Percentiles rank a stretch among this genome's conserved stretches.
Conservation (phyloP, 2,888 invertebrate species). For the Drosophila ezoana region DNA sequence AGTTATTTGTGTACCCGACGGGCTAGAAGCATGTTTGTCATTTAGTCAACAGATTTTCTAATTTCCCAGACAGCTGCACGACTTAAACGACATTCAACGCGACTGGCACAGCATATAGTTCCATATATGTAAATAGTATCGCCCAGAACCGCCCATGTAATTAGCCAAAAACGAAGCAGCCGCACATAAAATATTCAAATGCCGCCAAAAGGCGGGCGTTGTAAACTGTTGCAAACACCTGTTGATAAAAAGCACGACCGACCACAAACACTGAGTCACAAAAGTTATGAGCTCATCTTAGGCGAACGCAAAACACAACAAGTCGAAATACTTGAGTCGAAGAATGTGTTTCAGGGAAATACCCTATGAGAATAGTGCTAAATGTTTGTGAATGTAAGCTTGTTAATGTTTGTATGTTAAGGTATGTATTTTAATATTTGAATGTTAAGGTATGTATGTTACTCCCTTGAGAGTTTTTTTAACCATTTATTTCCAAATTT, state of each 20-base stretch:
- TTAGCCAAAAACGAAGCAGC: constrained; percentile 26
- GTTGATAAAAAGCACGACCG: constrained; percentile 22
- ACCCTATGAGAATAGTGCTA: background rate
- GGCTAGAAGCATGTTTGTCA: background rate
- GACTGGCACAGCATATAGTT: constrained; percentile 4
- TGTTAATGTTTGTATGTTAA: too few species aligned
- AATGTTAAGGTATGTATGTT: too few species aligned
- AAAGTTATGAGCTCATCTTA: constrained; percentile 49
- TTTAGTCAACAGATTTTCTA: background rate
- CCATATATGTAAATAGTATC: constrained; percentile 2
- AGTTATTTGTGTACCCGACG: background rate
- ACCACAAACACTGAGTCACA: constrained; percentile 36
- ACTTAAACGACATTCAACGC: constrained; percentile 30
- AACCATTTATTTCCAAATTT: too few species aligned
- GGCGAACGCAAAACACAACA: constrained; percentile 12
- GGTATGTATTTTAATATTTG: too few species aligned
- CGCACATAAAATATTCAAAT: constrained; percentile 14
- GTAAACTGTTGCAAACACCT: constrained; percentile 39
- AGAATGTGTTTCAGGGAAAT: background rate
- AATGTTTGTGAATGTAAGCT: too few species aligned
- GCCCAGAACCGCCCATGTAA: constrained; percentile 40
- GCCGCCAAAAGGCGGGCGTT: constrained; percentile 18
- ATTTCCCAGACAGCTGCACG: constrained; percentile 44
- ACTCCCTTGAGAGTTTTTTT: too few species aligned
- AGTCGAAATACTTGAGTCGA: background rate